A percentile compares a stretch with the other conserved stretches of the same genome.
These are phyloP conservation scores for Siniperca chuatsi DNA, from an alignment of 2,113 vertebrate genomes.

Conservation along the genomic window DNA sequence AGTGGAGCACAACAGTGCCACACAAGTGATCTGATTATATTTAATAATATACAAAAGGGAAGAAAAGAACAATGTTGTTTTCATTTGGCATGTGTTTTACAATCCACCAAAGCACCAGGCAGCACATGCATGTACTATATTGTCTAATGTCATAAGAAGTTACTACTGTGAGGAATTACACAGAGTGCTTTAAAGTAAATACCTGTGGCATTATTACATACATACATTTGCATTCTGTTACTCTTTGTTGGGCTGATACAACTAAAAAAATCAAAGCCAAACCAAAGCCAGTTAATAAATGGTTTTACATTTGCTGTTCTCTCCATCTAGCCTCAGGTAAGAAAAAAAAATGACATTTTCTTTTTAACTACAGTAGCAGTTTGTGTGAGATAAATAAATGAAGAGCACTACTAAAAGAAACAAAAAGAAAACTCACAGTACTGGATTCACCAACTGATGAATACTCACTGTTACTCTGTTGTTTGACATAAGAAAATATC, in stretches of 20 bases:
- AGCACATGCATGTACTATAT: too few relatives aligned
- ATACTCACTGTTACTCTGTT: background rate
- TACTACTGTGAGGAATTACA: background rate
- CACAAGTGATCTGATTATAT: background rate
- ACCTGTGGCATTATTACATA: background rate
- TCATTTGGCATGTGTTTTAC: too few relatives aligned
- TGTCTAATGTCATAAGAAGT: too few relatives aligned
- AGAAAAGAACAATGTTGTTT: too few relatives aligned
- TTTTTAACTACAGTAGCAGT: background rate
- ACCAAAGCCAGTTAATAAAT: background rate
- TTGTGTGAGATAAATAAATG: conserved; percentile 8
- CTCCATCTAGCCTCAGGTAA: background rate
- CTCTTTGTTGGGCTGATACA: background rate
- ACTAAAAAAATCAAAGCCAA: background rate
- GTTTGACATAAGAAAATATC: background rate
- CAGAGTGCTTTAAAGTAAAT: background rate
- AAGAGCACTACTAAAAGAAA: background rate
- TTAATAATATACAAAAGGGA: too few relatives aligned
- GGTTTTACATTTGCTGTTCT: background rate
- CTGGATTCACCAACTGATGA: background rate
- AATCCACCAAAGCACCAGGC: too few relatives aligned
- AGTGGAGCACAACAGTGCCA: too few relatives aligned
- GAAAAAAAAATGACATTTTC: background rate
- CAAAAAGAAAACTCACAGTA: background rate
- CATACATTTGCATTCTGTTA: background rate